Evolutionary conservation across 2,113 vertebrate species (phyloP).

Genomic region (Otus sunia): DNA sequence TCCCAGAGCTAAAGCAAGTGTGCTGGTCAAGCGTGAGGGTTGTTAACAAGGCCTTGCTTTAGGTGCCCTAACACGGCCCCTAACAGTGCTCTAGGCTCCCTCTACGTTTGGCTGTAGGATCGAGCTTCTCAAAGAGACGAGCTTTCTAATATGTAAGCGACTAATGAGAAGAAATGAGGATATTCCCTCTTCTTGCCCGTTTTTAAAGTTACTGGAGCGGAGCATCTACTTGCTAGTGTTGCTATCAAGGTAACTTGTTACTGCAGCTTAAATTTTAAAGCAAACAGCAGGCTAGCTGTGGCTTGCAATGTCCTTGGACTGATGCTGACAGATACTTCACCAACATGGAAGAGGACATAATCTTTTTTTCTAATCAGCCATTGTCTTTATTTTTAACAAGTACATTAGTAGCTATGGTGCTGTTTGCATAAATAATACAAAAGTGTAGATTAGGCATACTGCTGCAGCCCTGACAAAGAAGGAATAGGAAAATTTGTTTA

Average conservation of each 20-base stretch:
- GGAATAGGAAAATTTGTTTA: not conserved
- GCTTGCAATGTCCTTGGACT: not conserved
- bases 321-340: not conserved
- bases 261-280: accelerated
- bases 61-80: accelerated
- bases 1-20: accelerated
- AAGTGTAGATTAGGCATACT: not conserved
- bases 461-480: not conserved
- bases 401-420: not conserved
- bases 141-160: accelerated
- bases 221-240: not conserved
- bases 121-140: too few species aligned
- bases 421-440: not conserved
- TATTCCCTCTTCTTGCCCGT: not conserved
- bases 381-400: not conserved
- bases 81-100: accelerated
- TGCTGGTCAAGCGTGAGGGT: accelerated
- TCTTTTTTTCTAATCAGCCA: not conserved
- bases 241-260: accelerated
- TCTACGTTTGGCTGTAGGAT: accelerated
- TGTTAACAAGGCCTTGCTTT: accelerated
- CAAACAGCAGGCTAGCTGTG: not conserved
- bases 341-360: not conserved
- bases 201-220: not conserved
- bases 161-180: not conserved